phyloP scores from a whole-genome alignment of 2,113 vertebrate species.

The Catagonus wagneri region DNA sequence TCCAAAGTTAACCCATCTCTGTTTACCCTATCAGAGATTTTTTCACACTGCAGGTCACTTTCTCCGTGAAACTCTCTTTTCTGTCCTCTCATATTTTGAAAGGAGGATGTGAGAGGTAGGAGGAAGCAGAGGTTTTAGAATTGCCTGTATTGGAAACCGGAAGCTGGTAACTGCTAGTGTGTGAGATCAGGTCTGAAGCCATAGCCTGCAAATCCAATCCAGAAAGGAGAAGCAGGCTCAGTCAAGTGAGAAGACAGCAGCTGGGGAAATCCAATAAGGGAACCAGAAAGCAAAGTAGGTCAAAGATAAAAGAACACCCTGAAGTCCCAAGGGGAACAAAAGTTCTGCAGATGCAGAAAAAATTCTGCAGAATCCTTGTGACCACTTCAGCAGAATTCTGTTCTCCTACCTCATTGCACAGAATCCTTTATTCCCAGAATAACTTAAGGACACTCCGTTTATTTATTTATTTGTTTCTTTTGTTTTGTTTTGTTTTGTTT shows the following conservation, averaged over 20 bases:
- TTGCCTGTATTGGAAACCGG: not conserved
- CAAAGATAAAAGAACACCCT: not conserved
- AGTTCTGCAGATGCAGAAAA: not conserved
- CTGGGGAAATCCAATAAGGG: conserved; percentile 3
- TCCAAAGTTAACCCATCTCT: not conserved
- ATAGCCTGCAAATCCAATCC: not conserved
- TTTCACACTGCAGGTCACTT: conserved; percentile 2
- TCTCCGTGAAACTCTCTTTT: not conserved
- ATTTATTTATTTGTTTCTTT: not conserved
- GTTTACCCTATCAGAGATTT: not conserved
- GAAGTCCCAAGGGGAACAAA: not conserved
- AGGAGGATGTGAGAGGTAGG: not conserved
- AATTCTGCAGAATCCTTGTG: not conserved
- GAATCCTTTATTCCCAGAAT: not conserved
- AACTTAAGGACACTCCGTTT: not conserved
- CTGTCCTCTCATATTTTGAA: not conserved
- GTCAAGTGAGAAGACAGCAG: not conserved
- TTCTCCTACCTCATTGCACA: not conserved
- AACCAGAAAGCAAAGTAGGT: conserved; percentile 28
- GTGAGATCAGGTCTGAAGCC: not conserved
- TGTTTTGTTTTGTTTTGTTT: too few relatives aligned
- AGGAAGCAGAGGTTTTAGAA: conserved; percentile 15
- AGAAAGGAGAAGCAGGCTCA: conserved; percentile 31
- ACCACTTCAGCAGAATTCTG: not conserved
- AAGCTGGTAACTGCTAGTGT: not conserved